These are phyloP conservation scores for Scaptodrosophila lebanonensis DNA, from an alignment of 1,140 invertebrate species.

Conservation along the genomic window DNA sequence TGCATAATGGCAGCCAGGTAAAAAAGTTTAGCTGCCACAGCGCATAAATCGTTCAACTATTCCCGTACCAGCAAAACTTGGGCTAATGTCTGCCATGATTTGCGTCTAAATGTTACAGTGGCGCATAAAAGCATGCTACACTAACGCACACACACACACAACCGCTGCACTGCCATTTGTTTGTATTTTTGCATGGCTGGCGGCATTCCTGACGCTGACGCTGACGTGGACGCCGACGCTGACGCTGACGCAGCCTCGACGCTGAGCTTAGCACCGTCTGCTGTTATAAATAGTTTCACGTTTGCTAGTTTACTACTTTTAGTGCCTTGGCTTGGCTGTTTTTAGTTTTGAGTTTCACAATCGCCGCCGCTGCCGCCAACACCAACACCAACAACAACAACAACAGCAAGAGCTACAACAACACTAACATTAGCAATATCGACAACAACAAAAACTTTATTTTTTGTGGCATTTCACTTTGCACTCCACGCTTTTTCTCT, in stretches of 20 bases:
- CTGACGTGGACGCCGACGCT: background rate
- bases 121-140: slow-evolving; percentile 66
- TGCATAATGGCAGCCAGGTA: slow-evolving; percentile 28
- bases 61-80: slow-evolving; percentile 45
- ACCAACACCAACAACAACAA: slow-evolving; percentile 34
- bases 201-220: background rate
- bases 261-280: slow-evolving; percentile 36
- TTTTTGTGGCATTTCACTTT: slow-evolving; percentile 65
- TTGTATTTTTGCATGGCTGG: background rate
- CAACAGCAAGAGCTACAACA: slow-evolving; percentile 18
- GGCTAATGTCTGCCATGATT: slow-evolving; percentile 74
- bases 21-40: slow-evolving; percentile 43
- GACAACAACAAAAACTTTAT: slow-evolving; percentile 56
- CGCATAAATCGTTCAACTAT: slow-evolving; percentile 65
- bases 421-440: too few relatives aligned
- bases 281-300: slow-evolving; percentile 65
- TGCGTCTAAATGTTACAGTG: slow-evolving; percentile 69
- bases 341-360: slow-evolving; percentile 1
- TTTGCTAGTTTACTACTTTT: slow-evolving; percentile 57
- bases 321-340: background rate
- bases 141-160: too few relatives aligned
- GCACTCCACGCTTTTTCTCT: slow-evolving; percentile 41
- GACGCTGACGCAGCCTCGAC: slow-evolving; percentile 2
- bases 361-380: slow-evolving; percentile 16
- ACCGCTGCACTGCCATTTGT: background rate